phyloP scores from a whole-genome alignment of 2,888 invertebrate genomes.

The Pelosia muscerda region DNA sequence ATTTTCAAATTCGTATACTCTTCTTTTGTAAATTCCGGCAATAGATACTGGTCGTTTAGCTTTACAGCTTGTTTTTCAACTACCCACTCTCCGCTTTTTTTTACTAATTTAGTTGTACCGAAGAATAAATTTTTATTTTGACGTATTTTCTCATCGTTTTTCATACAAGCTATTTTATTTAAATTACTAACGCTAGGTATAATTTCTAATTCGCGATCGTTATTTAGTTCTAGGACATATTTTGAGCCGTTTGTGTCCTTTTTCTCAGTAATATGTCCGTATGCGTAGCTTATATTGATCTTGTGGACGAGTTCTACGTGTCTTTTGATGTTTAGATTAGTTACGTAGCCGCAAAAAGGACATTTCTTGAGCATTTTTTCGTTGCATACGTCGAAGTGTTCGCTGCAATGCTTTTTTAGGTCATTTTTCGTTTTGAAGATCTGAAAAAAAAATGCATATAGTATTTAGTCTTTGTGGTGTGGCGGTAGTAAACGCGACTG shows the following conservation, averaged over 20 bases:
- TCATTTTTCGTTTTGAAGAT: conserved; percentile 68
- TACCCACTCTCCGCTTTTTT: conserved; percentile 69
- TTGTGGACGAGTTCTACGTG: conserved; percentile 63
- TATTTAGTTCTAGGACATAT: conserved; percentile 63
- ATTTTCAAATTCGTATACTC: conserved; percentile 47
- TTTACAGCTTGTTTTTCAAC: conserved; percentile 61
- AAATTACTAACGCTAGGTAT: conserved; percentile 73
- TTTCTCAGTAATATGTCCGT: conserved; percentile 56
- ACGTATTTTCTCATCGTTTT: conserved; percentile 64
- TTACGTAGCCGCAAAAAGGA: conserved; percentile 69
- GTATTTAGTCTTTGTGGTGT: too few relatives aligned
- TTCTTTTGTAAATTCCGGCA: conserved; percentile 57
- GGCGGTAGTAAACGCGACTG: too few relatives aligned
- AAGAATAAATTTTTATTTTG: conserved; percentile 55
- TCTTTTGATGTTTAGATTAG: conserved; percentile 49
- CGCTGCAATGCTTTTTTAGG: conserved; percentile 66
- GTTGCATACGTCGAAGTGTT: conserved; percentile 73
- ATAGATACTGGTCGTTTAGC: conserved; percentile 46
- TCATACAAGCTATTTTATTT: conserved; percentile 64
- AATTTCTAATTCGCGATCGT: conserved; percentile 62
- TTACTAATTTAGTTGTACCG: conserved; percentile 67
- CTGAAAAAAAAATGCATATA: conserved; percentile 62
- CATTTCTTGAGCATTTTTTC: conserved; percentile 70
- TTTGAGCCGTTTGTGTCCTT: conserved; percentile 52
- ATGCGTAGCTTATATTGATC: conserved; percentile 45